These are phyloP conservation scores for Takifugu flavidus DNA, from an alignment of 2,113 vertebrate species.

Conservation along the genomic window DNA sequence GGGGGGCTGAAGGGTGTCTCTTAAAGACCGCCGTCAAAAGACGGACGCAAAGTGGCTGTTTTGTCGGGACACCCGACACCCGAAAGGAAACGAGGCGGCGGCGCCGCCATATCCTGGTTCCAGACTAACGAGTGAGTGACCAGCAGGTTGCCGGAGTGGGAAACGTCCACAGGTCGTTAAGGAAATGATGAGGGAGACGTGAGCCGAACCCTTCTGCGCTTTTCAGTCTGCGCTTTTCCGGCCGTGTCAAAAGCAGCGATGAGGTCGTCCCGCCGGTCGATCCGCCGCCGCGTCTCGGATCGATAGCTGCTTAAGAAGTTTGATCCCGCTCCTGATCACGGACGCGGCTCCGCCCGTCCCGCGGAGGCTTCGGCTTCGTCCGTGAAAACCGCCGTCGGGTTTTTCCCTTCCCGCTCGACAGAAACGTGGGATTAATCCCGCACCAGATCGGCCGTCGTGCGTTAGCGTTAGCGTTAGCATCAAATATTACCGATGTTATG, in stretches of 20 bases:
- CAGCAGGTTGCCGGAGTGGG: slow-evolving; percentile 23
- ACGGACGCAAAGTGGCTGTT: slow-evolving; percentile 8
- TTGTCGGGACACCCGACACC: slow-evolving; percentile 37
- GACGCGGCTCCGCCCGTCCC: slow-evolving; percentile 21
- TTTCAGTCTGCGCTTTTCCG: slow-evolving; percentile 55
- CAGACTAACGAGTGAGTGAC: slow-evolving; percentile 49
- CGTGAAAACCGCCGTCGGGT: slow-evolving; percentile 13
- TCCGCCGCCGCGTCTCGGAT: slow-evolving; percentile 54
- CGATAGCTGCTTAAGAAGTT: slow-evolving; percentile 68
- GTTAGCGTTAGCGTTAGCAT: slow-evolving; percentile 44
- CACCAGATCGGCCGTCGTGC: slow-evolving; percentile 46
- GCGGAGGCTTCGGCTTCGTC: slow-evolving; percentile 51
- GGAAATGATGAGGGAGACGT: slow-evolving; percentile 59
- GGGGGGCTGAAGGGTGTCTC: slow-evolving; percentile 51
- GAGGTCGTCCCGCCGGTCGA: slow-evolving; percentile 45
- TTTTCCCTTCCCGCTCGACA: slow-evolving; percentile 47
- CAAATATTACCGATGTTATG: slow-evolving; percentile 57
- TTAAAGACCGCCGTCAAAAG: slow-evolving; percentile 30
- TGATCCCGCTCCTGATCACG: slow-evolving; percentile 49
- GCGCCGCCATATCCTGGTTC: slow-evolving; percentile 31
- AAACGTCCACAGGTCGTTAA: slow-evolving; percentile 36
- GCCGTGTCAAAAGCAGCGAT: slow-evolving; percentile 56
- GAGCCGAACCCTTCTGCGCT: slow-evolving; percentile 47
- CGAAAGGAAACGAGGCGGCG: slow-evolving; percentile 29
- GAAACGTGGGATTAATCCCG: slow-evolving; percentile 58